Evolutionary conservation across 2,888 invertebrate species (phyloP).

Genomic region (Nezara viridula): DNA sequence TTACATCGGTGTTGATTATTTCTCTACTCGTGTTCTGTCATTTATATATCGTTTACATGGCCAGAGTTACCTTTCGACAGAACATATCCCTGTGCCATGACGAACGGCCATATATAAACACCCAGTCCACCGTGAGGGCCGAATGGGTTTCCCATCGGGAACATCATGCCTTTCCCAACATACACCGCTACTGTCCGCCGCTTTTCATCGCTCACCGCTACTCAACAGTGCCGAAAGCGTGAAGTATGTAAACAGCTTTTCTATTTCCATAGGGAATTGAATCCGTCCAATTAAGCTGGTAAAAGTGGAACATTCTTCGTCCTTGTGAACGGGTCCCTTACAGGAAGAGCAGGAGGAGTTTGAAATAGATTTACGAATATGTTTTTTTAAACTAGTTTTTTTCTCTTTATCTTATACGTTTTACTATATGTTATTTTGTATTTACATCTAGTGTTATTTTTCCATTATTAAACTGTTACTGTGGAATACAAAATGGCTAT

Average conservation of each 20-base stretch:
- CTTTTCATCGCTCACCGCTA: not conserved
- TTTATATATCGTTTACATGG: too few species aligned
- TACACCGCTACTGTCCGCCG: not conserved
- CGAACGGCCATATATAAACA: not conserved
- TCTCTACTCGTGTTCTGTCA: too few species aligned
- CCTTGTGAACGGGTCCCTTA: not conserved
- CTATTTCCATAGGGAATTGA: constrained; percentile 12
- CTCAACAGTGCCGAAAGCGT: constrained; percentile 11
- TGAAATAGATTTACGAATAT: not conserved
- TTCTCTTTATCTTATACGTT: too few species aligned
- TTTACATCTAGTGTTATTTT: too few species aligned
- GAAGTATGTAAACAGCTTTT: constrained; percentile 51
- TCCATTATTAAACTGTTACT: too few species aligned
- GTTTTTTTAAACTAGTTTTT: too few species aligned
- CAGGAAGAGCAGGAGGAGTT: too few species aligned
- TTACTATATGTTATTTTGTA: too few species aligned
- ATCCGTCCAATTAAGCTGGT: constrained; percentile 19
- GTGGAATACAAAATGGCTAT: too few species aligned
- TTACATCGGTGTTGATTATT: too few species aligned
- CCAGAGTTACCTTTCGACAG: too few species aligned
- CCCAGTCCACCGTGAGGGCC: not conserved
- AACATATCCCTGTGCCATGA: too few species aligned
- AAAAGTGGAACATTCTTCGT: constrained; percentile 36
- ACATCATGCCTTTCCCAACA: not conserved
- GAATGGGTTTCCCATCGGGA: not conserved